Percentiles rank a stretch among this genome's conserved stretches.
Conservation (phyloP, 2,113 vertebrate genomes). For the Hemiscyllium ocellatum region DNA sequence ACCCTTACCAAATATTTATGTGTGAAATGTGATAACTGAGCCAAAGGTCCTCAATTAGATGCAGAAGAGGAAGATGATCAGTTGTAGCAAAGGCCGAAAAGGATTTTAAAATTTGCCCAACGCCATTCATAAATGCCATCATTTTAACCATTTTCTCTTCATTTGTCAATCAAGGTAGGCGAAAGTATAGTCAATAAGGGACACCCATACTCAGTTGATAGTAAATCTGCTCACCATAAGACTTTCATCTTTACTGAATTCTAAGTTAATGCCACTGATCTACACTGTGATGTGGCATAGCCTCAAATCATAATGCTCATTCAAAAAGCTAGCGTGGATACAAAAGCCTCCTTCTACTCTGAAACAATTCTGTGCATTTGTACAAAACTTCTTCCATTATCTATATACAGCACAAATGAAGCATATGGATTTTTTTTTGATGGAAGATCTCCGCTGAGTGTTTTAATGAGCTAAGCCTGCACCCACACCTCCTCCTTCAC, state of each 20-base stretch:
- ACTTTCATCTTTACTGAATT: neutral
- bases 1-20: neutral
- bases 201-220: neutral
- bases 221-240: neutral
- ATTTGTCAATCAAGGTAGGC: neutral
- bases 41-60: neutral
- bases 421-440: no score
- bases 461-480: no score
- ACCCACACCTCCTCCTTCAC: no score
- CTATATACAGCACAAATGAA: no score
- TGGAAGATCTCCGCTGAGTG: no score
- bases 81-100: no score
- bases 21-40: neutral
- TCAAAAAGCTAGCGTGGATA: no score
- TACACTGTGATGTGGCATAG: no score
- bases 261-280: neutral
- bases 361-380: neutral
- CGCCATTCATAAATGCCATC: no score
- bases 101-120: neutral
- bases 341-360: no score
- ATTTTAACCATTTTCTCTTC: neutral
- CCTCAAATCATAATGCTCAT: neutral
- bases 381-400: no score
- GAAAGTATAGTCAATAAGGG: neutral
- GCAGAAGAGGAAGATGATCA: neutral